Conservation (phyloP, 2,797 vertebrate species). For the Melanotaenia trifasciata region DNA sequence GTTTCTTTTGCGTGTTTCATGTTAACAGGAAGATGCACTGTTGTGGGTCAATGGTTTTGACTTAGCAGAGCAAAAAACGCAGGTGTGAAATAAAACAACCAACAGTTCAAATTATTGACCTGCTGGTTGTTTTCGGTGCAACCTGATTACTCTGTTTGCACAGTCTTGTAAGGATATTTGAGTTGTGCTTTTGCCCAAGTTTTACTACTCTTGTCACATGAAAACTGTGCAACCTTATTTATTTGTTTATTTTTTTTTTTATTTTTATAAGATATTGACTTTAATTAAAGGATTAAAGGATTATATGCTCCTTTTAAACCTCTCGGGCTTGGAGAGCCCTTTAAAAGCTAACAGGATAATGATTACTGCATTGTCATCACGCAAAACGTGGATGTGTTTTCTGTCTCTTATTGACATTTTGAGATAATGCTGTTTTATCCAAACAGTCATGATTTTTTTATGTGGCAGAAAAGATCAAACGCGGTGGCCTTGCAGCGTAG, state of each 20-base stretch:
- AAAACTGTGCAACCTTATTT: conserved; percentile 33
- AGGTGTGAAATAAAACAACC: conserved; percentile 12
- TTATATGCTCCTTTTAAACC: conserved; percentile 63
- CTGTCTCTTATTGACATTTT: conserved; percentile 49
- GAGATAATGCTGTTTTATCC: conserved; percentile 37
- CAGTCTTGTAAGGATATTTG: not conserved
- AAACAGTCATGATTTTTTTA: conserved; percentile 19
- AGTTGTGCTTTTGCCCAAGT: conserved; percentile 5
- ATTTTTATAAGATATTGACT: conserved; percentile 61
- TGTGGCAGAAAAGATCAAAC: conserved; percentile 38
- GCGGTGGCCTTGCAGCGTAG: conserved; percentile 34
- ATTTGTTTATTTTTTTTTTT: conserved; percentile 31
- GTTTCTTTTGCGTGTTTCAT: conserved; percentile 17
- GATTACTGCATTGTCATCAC: conserved; percentile 52
- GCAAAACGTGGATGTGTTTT: conserved; percentile 36
- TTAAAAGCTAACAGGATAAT: conserved; percentile 41
- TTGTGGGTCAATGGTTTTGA: conserved; percentile 1
- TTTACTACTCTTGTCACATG: conserved; percentile 12
- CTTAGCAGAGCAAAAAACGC: conserved; percentile 10
- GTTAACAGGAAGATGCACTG: conserved; percentile 9
- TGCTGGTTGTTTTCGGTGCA: conserved; percentile 13
- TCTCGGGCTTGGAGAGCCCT: conserved; percentile 50
- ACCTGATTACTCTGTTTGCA: conserved; percentile 7
- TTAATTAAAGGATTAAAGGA: conserved; percentile 79
- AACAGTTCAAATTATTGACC: conserved; percentile 34